Conservation (phyloP, 2,888 invertebrate genomes). For the Panzeria rudis region DNA sequence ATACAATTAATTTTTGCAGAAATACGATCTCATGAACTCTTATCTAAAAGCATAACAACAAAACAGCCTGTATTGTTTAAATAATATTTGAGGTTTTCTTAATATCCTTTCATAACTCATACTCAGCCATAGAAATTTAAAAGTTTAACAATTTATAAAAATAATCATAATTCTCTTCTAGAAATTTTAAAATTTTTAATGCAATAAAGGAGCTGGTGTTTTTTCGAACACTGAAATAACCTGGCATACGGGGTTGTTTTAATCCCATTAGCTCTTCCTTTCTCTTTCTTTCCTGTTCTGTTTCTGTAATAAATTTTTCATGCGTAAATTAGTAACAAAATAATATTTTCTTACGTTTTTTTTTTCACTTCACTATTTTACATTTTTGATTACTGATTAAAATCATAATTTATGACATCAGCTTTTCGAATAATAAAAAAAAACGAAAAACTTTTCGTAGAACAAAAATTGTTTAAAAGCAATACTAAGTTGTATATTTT, state of each 20-base stretch:
- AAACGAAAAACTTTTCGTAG: background rate
- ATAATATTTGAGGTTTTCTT: conserved; percentile 29
- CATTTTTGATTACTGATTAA: conserved; percentile 79
- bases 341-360: conserved; percentile 32
- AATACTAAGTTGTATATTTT: conserved; percentile 41
- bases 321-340: conserved; percentile 64
- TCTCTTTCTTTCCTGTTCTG: background rate
- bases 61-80: background rate
- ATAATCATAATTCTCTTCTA: background rate
- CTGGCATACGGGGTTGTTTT: background rate
- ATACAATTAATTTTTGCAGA: background rate
- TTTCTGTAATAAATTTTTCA: conserved; percentile 47
- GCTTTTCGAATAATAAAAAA: conserved; percentile 2
- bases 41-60: background rate
- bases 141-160: background rate
- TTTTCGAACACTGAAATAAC: background rate
- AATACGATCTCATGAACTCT: background rate
- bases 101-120: background rate
- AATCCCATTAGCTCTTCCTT: conserved; percentile 23
- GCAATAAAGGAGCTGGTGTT: background rate
- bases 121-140: background rate
- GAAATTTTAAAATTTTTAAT: conserved; percentile 8
- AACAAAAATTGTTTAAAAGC: background rate
- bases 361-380: conserved; percentile 75
- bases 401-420: conserved; percentile 83